Base-by-base conservation (phyloP, 2,797 vertebrate genomes). In the Phataginus tricuspis region DNA sequence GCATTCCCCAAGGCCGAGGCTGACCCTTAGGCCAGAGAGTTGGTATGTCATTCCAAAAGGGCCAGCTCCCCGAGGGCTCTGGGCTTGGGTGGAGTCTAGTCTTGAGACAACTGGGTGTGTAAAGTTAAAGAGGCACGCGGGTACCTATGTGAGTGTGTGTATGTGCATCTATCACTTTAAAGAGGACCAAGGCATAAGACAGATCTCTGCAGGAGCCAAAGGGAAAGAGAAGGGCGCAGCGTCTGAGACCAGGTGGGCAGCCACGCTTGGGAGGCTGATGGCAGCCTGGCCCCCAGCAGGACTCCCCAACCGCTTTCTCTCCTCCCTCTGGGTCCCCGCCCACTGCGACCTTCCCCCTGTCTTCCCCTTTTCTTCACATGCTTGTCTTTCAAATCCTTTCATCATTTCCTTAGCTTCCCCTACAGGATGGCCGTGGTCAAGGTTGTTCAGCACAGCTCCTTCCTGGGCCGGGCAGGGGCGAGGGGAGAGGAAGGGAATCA, bases 331-430 rank as follows among this genome's bases (percentile, higher is more conserved):
- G 68, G 13, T 21, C 71, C 51, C 16, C 63, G 75, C n/a, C 45
- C 92, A n/a, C 25, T 16, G 13, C 34, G 68, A 42, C 72, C 75
- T 71, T 61, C 63, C 37, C 64, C 31, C 2, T 1, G 11, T 6
- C 31, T 34, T 13, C 74, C 27, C 18, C 51, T 45, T 94, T 93
- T 71, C 53, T 80, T 92, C 82, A 77, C 25, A 31, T 45, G 29
- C 66, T 79, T 68, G 23, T 53, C 88, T 42, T 96, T 71, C 66
- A 49, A 59, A 79, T 53, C 9, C 59, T 88, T 90, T 87, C 53
- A 14, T 82, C 88, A 71, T 95, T 88, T 92, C 85, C 92, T 82
- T 57, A 79, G 80, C 80, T 86, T 90, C 61, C 49, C 4, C 34
- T 27, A 37, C 13, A 14, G 2, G 7, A 7, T 5, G 31, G 23